Conservation (phyloP, 2,888 invertebrate genomes). For the Hartigia nigra region DNA sequence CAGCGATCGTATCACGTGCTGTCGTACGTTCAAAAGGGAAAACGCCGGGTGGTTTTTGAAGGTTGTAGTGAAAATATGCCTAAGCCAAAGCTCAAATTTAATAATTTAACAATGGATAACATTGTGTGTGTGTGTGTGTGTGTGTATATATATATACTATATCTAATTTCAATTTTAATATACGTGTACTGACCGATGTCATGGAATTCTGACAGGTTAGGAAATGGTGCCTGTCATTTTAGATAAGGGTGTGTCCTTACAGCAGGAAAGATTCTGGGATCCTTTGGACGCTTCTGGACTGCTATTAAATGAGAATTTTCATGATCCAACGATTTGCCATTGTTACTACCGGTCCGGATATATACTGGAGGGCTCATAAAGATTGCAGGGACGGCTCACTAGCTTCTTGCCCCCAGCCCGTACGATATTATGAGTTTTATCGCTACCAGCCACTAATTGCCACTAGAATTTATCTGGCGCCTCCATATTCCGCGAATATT, state of each 20-base stretch:
- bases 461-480: constrained; percentile 44
- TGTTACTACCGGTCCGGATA: constrained; percentile 13
- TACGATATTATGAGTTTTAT: constrained; percentile 51
- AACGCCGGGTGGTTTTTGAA: neutral
- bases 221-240: neutral
- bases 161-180: neutral
- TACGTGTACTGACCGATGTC: neutral
- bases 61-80: neutral
- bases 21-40: neutral
- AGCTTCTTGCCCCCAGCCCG: constrained; percentile 14
- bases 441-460: constrained; percentile 50
- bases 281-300: neutral
- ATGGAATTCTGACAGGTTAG: neutral
- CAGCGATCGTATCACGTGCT: neutral
- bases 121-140: no score
- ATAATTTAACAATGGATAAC: neutral
- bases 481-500: constrained; percentile 42
- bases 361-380: constrained; percentile 23
- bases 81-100: neutral
- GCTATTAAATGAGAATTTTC: neutral
- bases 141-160: neutral
- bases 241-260: neutral
- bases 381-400: constrained; percentile 12
- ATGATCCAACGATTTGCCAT: neutral
- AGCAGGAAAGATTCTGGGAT: neutral